These are phyloP conservation scores for Antrozous pallidus DNA, from an alignment of 2,797 vertebrate species.

Conservation along the genomic window DNA sequence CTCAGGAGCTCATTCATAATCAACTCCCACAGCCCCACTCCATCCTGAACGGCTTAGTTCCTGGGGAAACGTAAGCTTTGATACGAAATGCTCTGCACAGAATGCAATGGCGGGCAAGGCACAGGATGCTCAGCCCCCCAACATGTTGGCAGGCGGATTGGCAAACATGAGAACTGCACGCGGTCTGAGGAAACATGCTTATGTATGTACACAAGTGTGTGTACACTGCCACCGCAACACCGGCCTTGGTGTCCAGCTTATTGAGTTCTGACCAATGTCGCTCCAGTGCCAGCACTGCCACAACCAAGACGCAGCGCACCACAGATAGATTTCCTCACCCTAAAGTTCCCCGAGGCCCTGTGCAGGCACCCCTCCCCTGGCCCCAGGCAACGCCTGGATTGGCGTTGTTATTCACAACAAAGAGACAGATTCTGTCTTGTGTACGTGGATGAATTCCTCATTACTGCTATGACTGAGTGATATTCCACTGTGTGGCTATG, in stretches of 20 bases:
- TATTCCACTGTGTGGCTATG: not conserved
- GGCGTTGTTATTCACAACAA: not conserved
- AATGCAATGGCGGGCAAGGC: not conserved
- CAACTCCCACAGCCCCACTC: not conserved
- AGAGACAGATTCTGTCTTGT: too few species aligned
- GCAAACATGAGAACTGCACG: not conserved
- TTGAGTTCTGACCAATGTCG: not conserved
- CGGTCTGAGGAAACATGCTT: not conserved
- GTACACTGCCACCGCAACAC: rapidly evolving
- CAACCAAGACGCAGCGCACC: not conserved
- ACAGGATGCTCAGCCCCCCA: not conserved
- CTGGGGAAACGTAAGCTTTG: not conserved
- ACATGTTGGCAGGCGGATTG: rapidly evolving
- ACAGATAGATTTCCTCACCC: not conserved
- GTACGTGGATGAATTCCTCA: not conserved
- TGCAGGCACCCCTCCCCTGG: not conserved
- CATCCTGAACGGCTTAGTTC: not conserved
- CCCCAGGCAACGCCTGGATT: not conserved
- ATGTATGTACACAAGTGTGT: not conserved
- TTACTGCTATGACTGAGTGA: too few species aligned
- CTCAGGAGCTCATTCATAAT: not conserved
- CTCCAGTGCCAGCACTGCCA: not conserved
- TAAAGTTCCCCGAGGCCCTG: not conserved
- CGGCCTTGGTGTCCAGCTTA: not conserved
- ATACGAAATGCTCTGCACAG: not conserved